phyloP scores from a whole-genome alignment of 2,888 invertebrate species.

The Epistrophe eligans region DNA sequence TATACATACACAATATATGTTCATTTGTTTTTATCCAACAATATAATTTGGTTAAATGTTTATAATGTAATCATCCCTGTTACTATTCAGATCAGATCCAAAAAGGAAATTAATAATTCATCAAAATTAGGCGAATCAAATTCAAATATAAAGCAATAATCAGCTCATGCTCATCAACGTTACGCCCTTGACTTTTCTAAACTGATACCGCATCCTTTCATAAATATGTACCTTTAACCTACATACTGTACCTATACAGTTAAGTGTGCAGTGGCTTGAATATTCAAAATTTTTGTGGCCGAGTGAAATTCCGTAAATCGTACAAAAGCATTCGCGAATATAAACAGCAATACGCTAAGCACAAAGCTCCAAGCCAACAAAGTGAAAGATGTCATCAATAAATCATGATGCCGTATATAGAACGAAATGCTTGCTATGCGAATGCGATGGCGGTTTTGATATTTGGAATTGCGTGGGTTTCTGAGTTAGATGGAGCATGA shows the following conservation, averaged over 20 bases:
- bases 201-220: slow-evolving; percentile 1
- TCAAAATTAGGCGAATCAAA: slow-evolving; percentile 64
- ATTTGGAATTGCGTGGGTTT: neutral
- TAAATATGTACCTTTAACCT: too few species aligned
- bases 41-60: slow-evolving; percentile 4
- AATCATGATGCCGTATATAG: slow-evolving; percentile 42
- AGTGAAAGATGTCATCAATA: slow-evolving; percentile 69
- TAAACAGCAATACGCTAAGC: neutral
- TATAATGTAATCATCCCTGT: slow-evolving; percentile 8
- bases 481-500: neutral
- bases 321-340: slow-evolving; percentile 42
- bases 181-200: slow-evolving; percentile 28
- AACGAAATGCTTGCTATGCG: slow-evolving; percentile 14
- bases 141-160: slow-evolving; percentile 66
- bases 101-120: slow-evolving; percentile 62
- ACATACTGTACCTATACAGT: too few species aligned
- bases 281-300: slow-evolving; percentile 42
- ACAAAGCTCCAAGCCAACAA: slow-evolving; percentile 22
- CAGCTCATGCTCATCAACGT: slow-evolving; percentile 49
- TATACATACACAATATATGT: neutral
- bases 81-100: neutral
- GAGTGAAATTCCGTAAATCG: slow-evolving; percentile 44
- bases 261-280: neutral
- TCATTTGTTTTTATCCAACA: neutral
- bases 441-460: neutral